Percentiles rank a stretch among this genome's conserved stretches.
Evolutionary conservation across 2,113 vertebrate species (phyloP).

Genomic region (Turnix velox): DNA sequence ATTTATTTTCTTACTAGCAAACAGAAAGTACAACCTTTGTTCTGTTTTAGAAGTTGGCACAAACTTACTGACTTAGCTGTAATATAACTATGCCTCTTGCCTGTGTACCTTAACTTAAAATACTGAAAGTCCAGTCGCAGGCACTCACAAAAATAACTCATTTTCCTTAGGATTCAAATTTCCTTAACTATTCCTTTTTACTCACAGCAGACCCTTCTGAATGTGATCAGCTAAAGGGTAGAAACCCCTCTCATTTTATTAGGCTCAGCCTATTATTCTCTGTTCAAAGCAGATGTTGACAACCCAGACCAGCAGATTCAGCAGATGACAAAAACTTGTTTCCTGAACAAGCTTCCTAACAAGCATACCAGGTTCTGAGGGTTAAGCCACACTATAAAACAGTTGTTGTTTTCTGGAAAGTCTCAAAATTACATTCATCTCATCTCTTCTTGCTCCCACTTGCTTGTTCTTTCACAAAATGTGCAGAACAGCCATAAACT

Average conservation of each 20-base stretch:
- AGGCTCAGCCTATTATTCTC: neutral
- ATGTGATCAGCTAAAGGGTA: neutral
- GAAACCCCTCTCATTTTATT: neutral
- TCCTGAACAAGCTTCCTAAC: conserved; percentile 11
- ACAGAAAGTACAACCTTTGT: neutral
- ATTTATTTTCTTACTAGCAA: neutral
- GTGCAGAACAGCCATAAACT: neutral
- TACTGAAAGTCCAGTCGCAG: neutral
- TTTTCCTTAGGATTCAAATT: neutral
- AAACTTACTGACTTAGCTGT: neutral
- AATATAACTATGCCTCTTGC: neutral
- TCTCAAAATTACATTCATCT: neutral
- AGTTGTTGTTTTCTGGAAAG: neutral
- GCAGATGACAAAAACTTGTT: neutral
- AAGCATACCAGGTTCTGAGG: neutral
- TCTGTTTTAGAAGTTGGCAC: neutral
- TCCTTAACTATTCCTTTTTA: neutral
- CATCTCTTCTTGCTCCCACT: neutral
- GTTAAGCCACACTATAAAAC: neutral
- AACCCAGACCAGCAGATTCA: neutral
- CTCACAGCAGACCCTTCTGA: neutral
- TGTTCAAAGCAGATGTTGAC: neutral
- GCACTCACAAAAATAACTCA: neutral
- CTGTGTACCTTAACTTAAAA: neutral
- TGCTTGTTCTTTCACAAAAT: neutral